phyloP scores from a whole-genome alignment of 2,113 vertebrate species.

The Coryphaenoides rupestris region DNA sequence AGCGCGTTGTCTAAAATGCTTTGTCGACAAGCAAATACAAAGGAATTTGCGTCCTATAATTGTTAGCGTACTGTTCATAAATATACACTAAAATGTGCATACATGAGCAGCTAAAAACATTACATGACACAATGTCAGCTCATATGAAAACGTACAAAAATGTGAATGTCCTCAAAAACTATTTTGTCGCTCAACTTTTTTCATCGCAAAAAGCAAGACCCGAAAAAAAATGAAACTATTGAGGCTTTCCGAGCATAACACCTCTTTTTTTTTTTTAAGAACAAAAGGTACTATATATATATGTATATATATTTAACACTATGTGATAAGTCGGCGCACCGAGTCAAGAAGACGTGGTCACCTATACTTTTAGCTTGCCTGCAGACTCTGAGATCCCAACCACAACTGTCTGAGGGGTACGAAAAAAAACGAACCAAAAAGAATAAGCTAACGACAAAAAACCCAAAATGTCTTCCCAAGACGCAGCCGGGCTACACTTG shows the following conservation, averaged over 20 bases:
- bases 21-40: conserved; percentile 86
- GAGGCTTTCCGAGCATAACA: conserved; percentile 87
- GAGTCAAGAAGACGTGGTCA: conserved; percentile 80
- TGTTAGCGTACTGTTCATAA: conserved; percentile 91
- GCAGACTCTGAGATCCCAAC: conserved; percentile 29
- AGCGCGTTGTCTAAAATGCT: conserved; percentile 87
- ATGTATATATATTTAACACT: conserved; percentile 87
- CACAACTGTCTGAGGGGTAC: conserved; percentile 17
- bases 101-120: conserved; percentile 96
- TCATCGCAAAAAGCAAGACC: conserved; percentile 89
- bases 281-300: conserved; percentile 64
- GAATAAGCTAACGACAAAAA: conserved; percentile 37
- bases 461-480: conserved; percentile 59
- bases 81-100: conserved; percentile 98
- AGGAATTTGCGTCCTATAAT: conserved; percentile 85
- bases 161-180: conserved; percentile 95
- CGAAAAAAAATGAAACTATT: conserved; percentile 69
- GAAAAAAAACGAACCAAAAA: neutral
- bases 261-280: conserved; percentile 72
- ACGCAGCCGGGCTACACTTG: conserved; percentile 87
- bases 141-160: conserved; percentile 99
- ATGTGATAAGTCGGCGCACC: conserved; percentile 87
- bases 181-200: conserved; percentile 84
- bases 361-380: conserved; percentile 52
- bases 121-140: conserved; percentile 95